Percentiles rank a stretch among this genome's conserved stretches.
These are phyloP conservation scores for Cephalotes varians DNA, from an alignment of 2,888 invertebrate genomes.

Conservation along the genomic window DNA sequence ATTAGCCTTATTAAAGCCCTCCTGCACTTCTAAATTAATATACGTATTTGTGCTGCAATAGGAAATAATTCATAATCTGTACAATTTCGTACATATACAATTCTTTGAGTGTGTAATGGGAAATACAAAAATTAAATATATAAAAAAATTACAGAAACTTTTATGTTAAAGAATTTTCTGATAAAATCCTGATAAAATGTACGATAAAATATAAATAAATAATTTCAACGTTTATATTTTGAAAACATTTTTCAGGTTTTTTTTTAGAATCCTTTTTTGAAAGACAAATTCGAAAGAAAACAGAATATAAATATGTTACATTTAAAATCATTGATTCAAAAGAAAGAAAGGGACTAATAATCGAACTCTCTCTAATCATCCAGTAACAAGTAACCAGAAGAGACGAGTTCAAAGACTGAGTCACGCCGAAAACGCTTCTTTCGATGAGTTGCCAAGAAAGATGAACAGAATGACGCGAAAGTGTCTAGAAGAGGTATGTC, in stretches of 20 bases:
- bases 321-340: neutral
- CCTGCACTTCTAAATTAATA: slow-evolving; percentile 27
- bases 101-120: neutral
- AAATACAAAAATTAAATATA: neutral
- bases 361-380: neutral
- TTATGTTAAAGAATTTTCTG: neutral
- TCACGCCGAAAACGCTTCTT: slow-evolving; percentile 6
- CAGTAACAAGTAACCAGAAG: neutral
- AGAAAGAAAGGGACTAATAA: neutral
- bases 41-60: neutral
- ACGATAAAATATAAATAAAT: neutral
- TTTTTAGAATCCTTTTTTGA: too few relatives aligned
- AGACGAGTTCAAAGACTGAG: neutral
- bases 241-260: neutral
- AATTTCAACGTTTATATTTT: neutral
- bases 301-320: neutral
- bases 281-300: neutral
- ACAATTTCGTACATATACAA: neutral
- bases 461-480: neutral
- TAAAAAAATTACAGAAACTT: neutral
- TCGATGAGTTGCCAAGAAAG: neutral
- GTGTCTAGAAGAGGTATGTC: neutral
- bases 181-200: slow-evolving; percentile 1
- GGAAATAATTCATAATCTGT: neutral
- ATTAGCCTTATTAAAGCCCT: slow-evolving; percentile 7